A percentile compares a stretch with the other conserved stretches of the same genome.
phyloP scores from a whole-genome alignment of 2,113 vertebrate genomes.

The Chionis minor region DNA sequence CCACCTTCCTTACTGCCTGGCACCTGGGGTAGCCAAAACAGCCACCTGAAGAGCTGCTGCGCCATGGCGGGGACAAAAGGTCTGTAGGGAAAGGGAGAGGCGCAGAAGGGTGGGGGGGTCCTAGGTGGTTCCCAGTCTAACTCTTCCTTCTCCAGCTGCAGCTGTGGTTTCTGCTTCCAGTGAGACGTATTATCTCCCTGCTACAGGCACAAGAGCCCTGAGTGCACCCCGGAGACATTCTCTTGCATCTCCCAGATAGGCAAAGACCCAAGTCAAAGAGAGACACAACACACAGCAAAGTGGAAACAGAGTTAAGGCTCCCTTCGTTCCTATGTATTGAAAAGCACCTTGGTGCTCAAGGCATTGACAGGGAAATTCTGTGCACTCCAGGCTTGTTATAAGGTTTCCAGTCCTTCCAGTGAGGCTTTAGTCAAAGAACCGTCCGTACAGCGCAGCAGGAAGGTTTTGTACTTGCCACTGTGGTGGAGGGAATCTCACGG shows the following conservation, averaged over 20 bases:
- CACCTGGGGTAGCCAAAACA: neutral
- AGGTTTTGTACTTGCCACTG: neutral
- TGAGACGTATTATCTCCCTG: neutral
- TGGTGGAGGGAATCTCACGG: neutral
- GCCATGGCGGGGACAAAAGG: fast-evolving
- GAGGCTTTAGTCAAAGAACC: neutral
- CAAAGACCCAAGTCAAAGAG: conserved; percentile 21
- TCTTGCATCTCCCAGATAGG: neutral
- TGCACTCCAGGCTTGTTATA: neutral
- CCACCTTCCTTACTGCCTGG: neutral
- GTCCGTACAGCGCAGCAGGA: neutral
- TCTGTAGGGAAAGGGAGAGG: neutral
- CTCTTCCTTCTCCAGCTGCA: neutral
- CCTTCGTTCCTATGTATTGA: neutral
- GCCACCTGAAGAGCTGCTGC: neutral
- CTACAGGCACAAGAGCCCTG: neutral
- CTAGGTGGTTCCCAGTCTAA: neutral
- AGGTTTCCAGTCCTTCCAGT: neutral
- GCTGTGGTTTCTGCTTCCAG: neutral
- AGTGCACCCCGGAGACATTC: neutral
- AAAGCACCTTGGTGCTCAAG: neutral
- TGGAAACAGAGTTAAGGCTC: neutral
- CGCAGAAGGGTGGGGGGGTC: neutral
- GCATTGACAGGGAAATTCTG: neutral
- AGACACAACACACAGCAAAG: neutral